Evolutionary conservation across 2,888 invertebrate species (phyloP), one percentile per base, ranked within the genome.

Genomic region (Lasioglossum calceatum): DNA sequence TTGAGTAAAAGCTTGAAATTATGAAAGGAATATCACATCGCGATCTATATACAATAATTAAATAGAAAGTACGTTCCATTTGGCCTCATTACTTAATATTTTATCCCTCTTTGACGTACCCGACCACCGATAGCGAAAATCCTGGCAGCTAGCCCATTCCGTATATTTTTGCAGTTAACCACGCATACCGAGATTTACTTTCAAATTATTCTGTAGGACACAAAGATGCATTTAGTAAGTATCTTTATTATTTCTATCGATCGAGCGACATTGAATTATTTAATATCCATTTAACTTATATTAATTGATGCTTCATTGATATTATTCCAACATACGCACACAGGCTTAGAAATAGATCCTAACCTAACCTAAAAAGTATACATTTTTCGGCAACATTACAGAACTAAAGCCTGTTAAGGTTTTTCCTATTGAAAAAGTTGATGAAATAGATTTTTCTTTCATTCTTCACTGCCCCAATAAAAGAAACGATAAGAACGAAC

Each of bases 51-150:
- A 47, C 12, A 70, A 47, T 80, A 77, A 84, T 86, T 80, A 86
- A 80, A 76, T 81, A 67, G 76, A 81, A 81, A 77, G 78, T 81
- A 84, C 64, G 81, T 58, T n/a, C 76, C 50, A 42, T 71, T 79
- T 77, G 73, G 71, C 67, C 85, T 81, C 86, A 70, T 86, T 86
- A 81, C 85, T 85, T 86, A 86, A 85, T 81, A 77, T 71, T 88
- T 91, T 89, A 89, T 88, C 86, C 89, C 86, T 36, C 82, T 84
- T 83, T 85, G 87, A 84, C 84, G 78, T 85, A 89, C 83, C 83
- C 78, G 73, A 76, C 58, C 76, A 79, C 82, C 67, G 85, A 81
- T 82, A 82, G 82, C 78, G 80, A 39, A 73, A 80, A 79, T 83
- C 64, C 73, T 82, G 85, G 88, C 89, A 89, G 76, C 72, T 72